phyloP scores from a whole-genome alignment of 1,140 invertebrate genomes.

The Potamilus streckersoni region DNA sequence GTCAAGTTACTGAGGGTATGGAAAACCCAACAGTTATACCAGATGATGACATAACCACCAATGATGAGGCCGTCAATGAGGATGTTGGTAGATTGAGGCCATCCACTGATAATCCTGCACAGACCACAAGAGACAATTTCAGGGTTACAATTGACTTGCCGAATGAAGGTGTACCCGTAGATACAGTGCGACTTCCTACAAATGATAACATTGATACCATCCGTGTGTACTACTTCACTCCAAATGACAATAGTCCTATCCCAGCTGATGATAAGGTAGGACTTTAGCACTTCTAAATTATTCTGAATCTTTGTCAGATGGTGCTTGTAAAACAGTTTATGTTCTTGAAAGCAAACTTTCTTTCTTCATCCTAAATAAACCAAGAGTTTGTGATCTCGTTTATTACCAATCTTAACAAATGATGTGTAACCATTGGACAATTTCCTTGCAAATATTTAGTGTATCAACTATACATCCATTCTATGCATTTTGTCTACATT shows the following conservation, averaged over 20 bases:
- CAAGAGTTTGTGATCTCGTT: too few species aligned
- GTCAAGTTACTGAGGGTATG: conserved; percentile 3
- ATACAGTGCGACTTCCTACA: conserved; percentile 15
- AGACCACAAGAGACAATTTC: conserved; percentile 17
- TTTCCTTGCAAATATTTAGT: too few species aligned
- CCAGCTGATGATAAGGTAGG: conserved; percentile 1
- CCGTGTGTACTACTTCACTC: conserved; percentile 9
- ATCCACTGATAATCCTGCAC: conserved; percentile 6
- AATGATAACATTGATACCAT: conserved; percentile 21
- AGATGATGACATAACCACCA: not conserved
- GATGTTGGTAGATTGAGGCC: conserved; percentile 15
- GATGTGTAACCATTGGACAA: too few species aligned
- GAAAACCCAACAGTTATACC: conserved; percentile 14
- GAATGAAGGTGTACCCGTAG: conserved; percentile 7
- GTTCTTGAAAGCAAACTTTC: too few species aligned
- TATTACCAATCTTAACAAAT: too few species aligned
- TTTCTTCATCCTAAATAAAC: too few species aligned
- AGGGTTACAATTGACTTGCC: conserved; percentile 27
- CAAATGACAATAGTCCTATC: not conserved
- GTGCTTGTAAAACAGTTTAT: too few species aligned
- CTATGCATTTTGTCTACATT: too few species aligned
- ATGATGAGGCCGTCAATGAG: conserved; percentile 13
- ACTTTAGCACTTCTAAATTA: not conserved
- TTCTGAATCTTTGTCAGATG: too few species aligned
- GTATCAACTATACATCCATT: too few species aligned